Evolutionary conservation across 2,797 vertebrate genomes (phyloP), one percentile per base, ranked within the genome.

Genomic region (Sardinella longiceps): DNA sequence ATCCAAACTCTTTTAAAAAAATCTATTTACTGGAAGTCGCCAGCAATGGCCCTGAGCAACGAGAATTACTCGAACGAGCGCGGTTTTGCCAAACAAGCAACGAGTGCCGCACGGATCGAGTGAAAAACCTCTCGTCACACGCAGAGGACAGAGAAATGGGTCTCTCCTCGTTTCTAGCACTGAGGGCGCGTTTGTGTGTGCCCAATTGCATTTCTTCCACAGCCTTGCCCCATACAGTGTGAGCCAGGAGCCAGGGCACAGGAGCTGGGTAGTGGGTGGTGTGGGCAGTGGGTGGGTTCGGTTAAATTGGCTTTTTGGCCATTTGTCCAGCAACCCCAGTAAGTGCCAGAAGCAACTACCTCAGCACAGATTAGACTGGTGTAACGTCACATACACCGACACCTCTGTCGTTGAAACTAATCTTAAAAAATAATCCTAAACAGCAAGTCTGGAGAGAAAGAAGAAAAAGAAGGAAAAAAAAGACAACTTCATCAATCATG

Each of bases 121-220:
- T 7, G 9, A 20, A 39, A 74, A 70, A 70, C 66, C 33, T 70
- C 66, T 45, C 15, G 66, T 74, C 66, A 74, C 66, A 77, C 70
- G 37, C 18, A 23, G 33, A 77, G 70, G 66, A 66, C 10, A 14
- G 63, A 14, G 3, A 11, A 11, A 33, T 3, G 70, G 18, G 18
- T 43, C 37, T 70, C 70, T 37, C 70, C 33, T 77, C 6, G 2
- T 77, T 23, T 1, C 18, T 37, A 43, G 33, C 37, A 77, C 70
- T 39, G 70, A 43, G 37, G 37, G 10, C 5, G 58, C 92, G 90
- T 91, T 93, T 94, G 93, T 93, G 89, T 94, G 93, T 94, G 93
- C 93, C 89, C 93, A 94, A 94, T 94, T 94, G 92, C 93, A 94
- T 95, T 92, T 92, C 92, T 95, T 95, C 93, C 93, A 93, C 92